Percentiles rank a stretch among this genome's conserved stretches.
phyloP scores from a whole-genome alignment of 2,888 invertebrate genomes.

The Neuroscelio doddi region DNA sequence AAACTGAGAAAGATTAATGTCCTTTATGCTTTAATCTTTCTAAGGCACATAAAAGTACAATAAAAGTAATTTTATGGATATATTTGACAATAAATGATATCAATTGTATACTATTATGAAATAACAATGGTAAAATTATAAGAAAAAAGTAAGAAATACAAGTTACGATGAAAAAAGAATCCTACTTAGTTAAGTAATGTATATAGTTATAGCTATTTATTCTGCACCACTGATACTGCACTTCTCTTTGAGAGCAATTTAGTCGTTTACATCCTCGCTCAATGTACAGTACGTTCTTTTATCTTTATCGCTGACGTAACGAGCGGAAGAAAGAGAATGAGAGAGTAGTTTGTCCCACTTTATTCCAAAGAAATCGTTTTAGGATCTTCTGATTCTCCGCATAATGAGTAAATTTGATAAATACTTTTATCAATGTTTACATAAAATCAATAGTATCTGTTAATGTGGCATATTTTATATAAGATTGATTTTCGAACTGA shows the following conservation, averaged over 20 bases:
- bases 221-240: conserved; percentile 32
- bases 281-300: conserved; percentile 46
- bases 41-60: too few species aligned
- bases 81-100: too few species aligned
- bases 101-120: too few species aligned
- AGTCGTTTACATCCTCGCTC: conserved; percentile 42
- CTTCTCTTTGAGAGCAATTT: conserved; percentile 39
- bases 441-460: too few species aligned
- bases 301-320: conserved; percentile 56
- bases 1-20: too few species aligned
- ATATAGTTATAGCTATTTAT: conserved; percentile 27
- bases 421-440: too few species aligned
- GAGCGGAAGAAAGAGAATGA: conserved; percentile 40
- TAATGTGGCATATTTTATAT: too few species aligned
- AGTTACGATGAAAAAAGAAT: conserved; percentile 5
- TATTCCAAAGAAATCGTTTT: conserved; percentile 51
- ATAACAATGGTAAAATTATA: too few species aligned
- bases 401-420: conserved; percentile 63
- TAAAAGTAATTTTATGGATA: too few species aligned
- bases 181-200: conserved; percentile 29
- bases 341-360: conserved; percentile 51
- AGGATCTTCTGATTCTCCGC: conserved; percentile 48
- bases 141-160: neutral
- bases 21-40: too few species aligned
- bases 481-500: too few species aligned